Evolutionary conservation across 1,140 invertebrate species (phyloP).

Genomic region (Tetragnatha versicolor): DNA sequence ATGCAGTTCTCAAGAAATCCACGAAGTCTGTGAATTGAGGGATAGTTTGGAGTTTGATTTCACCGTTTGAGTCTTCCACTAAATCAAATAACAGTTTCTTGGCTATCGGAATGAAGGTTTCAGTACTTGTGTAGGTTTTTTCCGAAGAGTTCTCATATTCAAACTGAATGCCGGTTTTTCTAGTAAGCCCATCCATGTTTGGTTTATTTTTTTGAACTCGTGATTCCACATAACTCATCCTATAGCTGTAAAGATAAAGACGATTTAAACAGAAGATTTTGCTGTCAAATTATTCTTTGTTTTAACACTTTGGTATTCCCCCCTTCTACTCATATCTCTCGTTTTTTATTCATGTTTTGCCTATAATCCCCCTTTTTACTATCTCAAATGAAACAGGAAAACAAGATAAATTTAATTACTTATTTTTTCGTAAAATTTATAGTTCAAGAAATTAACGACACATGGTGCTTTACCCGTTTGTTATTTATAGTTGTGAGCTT

Average conservation of each 20-base stretch:
- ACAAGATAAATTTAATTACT: too few species aligned
- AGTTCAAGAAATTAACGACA: too few species aligned
- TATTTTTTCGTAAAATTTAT: too few species aligned
- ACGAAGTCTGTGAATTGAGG: slow-evolving; percentile 41
- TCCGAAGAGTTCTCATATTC: slow-evolving; percentile 26
- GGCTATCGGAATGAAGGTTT: slow-evolving; percentile 2
- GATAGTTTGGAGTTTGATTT: slow-evolving; percentile 29
- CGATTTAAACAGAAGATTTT: background rate
- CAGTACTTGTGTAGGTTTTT: background rate
- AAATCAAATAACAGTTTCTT: slow-evolving; percentile 34
- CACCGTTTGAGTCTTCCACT: background rate
- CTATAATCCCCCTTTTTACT: too few species aligned
- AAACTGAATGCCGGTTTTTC: slow-evolving; percentile 15
- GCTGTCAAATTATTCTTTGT: too few species aligned
- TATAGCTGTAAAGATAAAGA: slow-evolving; percentile 29
- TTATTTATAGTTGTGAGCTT: too few species aligned
- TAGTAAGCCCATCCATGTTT: background rate
- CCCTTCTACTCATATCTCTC: too few species aligned
- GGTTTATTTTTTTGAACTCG: background rate
- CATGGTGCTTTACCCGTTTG: too few species aligned
- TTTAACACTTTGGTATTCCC: too few species aligned
- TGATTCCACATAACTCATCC: background rate
- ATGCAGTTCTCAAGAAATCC: background rate
- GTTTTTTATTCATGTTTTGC: too few species aligned
- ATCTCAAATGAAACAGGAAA: too few species aligned